phyloP scores from a whole-genome alignment of 2,888 invertebrate genomes.

The Antitype chi region DNA sequence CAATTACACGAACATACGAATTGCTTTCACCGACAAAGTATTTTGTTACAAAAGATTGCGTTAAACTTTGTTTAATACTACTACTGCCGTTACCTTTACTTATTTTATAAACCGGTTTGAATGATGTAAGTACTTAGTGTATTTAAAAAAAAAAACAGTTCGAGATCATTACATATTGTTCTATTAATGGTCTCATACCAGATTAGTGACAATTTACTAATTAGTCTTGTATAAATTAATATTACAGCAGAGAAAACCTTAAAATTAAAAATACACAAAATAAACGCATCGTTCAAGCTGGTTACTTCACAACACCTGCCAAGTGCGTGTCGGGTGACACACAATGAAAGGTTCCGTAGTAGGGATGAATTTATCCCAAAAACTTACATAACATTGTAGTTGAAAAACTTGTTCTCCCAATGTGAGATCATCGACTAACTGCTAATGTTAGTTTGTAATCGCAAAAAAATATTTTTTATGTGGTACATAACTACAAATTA shows the following conservation, averaged over 20 bases:
- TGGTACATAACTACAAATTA: too few relatives aligned
- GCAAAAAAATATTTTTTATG: too few relatives aligned
- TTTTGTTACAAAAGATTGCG: conserved; percentile 49
- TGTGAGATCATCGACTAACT: too few relatives aligned
- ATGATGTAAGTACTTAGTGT: conserved; percentile 6
- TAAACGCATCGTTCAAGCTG: background rate
- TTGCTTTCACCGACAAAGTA: conserved; percentile 57
- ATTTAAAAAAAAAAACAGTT: background rate
- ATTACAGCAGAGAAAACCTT: background rate
- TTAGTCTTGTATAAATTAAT: background rate
- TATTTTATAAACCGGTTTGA: conserved; percentile 30
- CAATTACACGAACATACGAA: conserved; percentile 48
- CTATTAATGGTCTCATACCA: background rate
- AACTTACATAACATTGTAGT: too few relatives aligned
- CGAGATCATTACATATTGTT: background rate
- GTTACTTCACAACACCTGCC: background rate
- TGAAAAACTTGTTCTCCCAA: too few relatives aligned
- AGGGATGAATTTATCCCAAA: too few relatives aligned
- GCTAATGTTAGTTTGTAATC: too few relatives aligned
- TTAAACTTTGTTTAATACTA: conserved; percentile 36
- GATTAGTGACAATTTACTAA: background rate
- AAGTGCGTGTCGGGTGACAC: too few relatives aligned
- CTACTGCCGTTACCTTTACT: conserved; percentile 28
- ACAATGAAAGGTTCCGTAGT: too few relatives aligned
- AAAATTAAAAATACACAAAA: background rate